Percentiles rank a stretch among this genome's conserved stretches.
Evolutionary conservation across 2,888 invertebrate genomes (phyloP).

Genomic region (Thereva unica): DNA sequence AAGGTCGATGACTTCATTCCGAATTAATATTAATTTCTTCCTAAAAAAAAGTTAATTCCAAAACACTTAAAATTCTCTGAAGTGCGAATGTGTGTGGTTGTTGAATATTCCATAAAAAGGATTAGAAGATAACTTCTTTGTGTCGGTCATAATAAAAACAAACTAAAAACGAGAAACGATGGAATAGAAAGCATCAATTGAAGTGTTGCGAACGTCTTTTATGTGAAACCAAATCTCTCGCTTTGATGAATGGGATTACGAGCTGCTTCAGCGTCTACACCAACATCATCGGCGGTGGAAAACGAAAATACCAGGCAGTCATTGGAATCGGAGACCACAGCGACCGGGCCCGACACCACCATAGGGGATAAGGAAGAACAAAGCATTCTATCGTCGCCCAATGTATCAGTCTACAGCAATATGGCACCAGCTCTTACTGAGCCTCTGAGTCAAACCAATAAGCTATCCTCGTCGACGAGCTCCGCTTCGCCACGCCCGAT

Average conservation of each 20-base stretch:
- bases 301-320: neutral
- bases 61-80: no score
- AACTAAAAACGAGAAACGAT: no score
- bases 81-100: no score
- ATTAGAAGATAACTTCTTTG: no score
- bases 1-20: no score
- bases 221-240: neutral
- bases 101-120: no score
- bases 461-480: conserved; percentile 56
- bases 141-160: no score
- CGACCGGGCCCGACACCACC: conserved; percentile 3
- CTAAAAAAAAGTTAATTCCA: no score
- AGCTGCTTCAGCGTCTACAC: conserved; percentile 7
- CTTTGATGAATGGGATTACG: conserved; percentile 34
- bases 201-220: no score
- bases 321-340: neutral
- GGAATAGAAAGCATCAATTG: no score
- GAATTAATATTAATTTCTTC: no score
- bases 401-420: conserved; percentile 51
- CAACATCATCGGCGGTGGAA: conserved; percentile 6
- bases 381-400: conserved; percentile 32
- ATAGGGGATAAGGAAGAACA: neutral
- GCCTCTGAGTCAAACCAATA: conserved; percentile 61
- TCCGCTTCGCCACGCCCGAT: conserved; percentile 53
- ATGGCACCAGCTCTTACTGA: conserved; percentile 95